Evolutionary conservation across 2,888 invertebrate genomes (phyloP), one percentile per base, ranked within the genome.

Genomic region (Lasioglossum leucozonium): DNA sequence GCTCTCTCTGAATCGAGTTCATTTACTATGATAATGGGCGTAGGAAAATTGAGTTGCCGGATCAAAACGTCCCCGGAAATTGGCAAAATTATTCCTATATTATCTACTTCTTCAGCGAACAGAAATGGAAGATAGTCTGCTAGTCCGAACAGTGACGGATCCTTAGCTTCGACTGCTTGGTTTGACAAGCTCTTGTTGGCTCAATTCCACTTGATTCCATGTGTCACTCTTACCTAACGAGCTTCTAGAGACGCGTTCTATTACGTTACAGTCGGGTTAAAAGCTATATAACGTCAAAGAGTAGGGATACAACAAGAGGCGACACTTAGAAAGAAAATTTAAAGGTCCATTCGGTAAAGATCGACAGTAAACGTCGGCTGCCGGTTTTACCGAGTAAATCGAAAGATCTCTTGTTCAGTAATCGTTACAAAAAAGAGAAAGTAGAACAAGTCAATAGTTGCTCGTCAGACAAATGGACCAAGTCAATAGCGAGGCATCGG

Each of bases 71-170:
- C n/a, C 11, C 40, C 40, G 69, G 40, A 40, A n/a, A 69, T 69
- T 69, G 11, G 40, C 37, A n/a, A n/a, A 40, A 69, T 69, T 69
- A 69, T 69, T 40, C 40, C n/a, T 69, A 40, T 69, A 69, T 69
- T 69, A 69, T 69, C 40, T 40, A n/a, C 69, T n/a, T 67, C 81
- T 79, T 37, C 62, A 30, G 62, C 37, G 67, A 67, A 34, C 37
- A 37, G 40, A 13, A 69, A 69, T 69, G n/a, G n/a, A 40, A 37
- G n/a, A 40, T 40, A 69, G 69, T 11, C n/a, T n/a, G 40, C n/a
- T n/a, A 10, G 69, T 37, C 69, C n/a, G 69, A 11, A 22, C 37
- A 10, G 4, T 10, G 65, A 34, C 34, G 22, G 37, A 34, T 67
- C 18, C 4, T 30, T 8, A n/a, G n/a, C 37, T 69, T 37, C 37